Base-by-base conservation (phyloP, 2,113 vertebrate genomes). In the Leptodactylus fuscus region DNA sequence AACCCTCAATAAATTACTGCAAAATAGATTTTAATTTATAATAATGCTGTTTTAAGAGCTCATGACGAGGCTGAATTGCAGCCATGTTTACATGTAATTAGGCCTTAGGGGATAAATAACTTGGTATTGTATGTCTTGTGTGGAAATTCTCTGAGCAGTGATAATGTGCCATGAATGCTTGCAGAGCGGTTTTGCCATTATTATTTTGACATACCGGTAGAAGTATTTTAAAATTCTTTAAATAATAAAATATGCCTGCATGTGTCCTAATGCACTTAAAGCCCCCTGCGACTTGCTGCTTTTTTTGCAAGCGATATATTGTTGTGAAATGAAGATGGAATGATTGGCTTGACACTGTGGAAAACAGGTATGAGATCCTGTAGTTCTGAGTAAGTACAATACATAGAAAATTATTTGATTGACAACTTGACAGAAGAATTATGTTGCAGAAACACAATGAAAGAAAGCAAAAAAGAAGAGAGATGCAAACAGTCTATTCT, bases 61-160 rank as follows among this genome's bases (percentile, higher is more conserved):
- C 41, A 60, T 75, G 49, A 58, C 51, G 44, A n/a, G 38, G 71
- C 69, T 83, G 70, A 62, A 32, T 83, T 83, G 69, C 20, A 83
- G 53, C 49, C 32, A 60, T 46, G 38, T 83, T 75, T 58, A 55
- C 82, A 83, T 75, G 74, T 83, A 83, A 83, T 83, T 83, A 83
- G 82, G 71, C 82, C 82, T 83, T 75, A 82, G 82, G 82, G 82
- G 71, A 83, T 55, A 75, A 75, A 83, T 83, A 83, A 76, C 69
- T 20, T 27, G 49, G 71, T 58, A 49, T 58, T 83, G 71, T 27
- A 75, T 62, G 22, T 83, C 51, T 73, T 55, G 65, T 18, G 53
- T 83, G 70, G 51, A 83, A 74, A 24, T 58, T 20, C 36, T 83
- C 60, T 75, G 53, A 44, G 79, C 41, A 69, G 79, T 81, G 79